Base-by-base conservation (phyloP, 2,797 vertebrate species). In the Acridotheres tristis region DNA sequence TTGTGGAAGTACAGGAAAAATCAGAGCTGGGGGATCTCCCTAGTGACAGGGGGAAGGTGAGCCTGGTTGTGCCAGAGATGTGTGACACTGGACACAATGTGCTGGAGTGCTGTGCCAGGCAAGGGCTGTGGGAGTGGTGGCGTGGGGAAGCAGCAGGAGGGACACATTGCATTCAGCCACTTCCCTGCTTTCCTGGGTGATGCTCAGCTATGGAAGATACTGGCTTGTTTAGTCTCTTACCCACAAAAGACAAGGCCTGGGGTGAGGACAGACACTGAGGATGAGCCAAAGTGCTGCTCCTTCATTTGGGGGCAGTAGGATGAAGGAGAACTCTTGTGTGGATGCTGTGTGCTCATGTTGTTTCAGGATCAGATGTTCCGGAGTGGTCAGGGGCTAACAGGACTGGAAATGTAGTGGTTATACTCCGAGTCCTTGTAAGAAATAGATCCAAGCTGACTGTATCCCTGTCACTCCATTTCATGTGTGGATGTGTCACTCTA, bases 71-170 rank as follows among this genome's bases (percentile, higher is more conserved):
- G 62, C 21, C 29, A 34, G 42, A 27, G 38, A 23, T 9, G 1
- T 19, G 22, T 42, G 50, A 26, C 21, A 16, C 62, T 7, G 7
- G 57, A 14, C 10, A 23, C 9, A 11, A 5, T 26, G 45, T 23
- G 16, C 29, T 80, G 69, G n/a, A 38, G 34, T 20, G 45, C n/a
- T 23, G 45, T 51, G 16, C 34, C 16, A 4, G 50, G 15, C 9
- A 19, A 45, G 59, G 15, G 40, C 51, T 72, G n/a, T 8, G 22
- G 21, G 9, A 47, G 7, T 1, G 0, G 8, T 14, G 20, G 4
- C 0, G 1, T 7, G 25, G 43, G 27, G 43, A 78, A 73, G 73
- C 45, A 55, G 57, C 36, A 48, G 73, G 53, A 77, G 23, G 25
- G 11, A 25, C 74, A 17, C 0, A 5, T 6, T 54, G 48, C 6